Base-by-base conservation (phyloP, 2,888 invertebrate species). In the Caenorhabditis wallacei region DNA sequence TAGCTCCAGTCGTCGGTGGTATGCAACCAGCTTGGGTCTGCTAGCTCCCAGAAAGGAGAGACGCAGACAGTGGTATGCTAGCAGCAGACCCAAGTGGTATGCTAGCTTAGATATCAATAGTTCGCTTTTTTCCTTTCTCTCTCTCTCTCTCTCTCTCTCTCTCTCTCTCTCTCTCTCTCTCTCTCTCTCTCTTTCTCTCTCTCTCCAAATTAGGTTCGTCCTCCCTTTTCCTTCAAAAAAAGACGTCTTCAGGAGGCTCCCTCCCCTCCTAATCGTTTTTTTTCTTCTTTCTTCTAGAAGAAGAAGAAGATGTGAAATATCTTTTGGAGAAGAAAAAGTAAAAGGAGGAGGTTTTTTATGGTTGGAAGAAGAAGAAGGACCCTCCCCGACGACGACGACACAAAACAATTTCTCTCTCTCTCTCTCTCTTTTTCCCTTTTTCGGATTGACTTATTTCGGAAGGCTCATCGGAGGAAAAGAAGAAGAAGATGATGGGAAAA, bases 241-340 rank as follows among this genome's bases (percentile, higher is more conserved):
- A 30, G 48, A 51, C 48, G 46, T 69, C 69, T 68, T 68, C 68
- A 53, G 66, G 30, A 51, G 66, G 37, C 18, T 51, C 61, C n/a
- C n/a, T n/a, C n/a, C n/a, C n/a, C n/a, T n/a, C 59, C 70, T 75
- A 75, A 75, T 75, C 75, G 75, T 64, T 75, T 75, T 74, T 72
- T 51, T 43, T 61, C 51, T 13, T 54, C 56, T 3, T 48, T 18
- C 46, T 48, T 18, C 46, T 13, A 48, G 18, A 40, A 61, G 24
- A 61, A 43, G 43, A 18, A 61, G 57, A 46, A 46, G 43, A 48
- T 18, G 48, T 35, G 22, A 35, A 57, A 24, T 43, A 48, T 18
- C 7, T 18, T 48, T 18, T n/a, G 18, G 46, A 18, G 35, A 10
- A 35, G 35, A 35, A 35, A 40, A 40, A 40, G 30, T 30, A 30